A percentile compares a stretch with the other conserved stretches of the same genome.
phyloP scores from a whole-genome alignment of 2,113 vertebrate genomes.

The Nettapus auritus region DNA sequence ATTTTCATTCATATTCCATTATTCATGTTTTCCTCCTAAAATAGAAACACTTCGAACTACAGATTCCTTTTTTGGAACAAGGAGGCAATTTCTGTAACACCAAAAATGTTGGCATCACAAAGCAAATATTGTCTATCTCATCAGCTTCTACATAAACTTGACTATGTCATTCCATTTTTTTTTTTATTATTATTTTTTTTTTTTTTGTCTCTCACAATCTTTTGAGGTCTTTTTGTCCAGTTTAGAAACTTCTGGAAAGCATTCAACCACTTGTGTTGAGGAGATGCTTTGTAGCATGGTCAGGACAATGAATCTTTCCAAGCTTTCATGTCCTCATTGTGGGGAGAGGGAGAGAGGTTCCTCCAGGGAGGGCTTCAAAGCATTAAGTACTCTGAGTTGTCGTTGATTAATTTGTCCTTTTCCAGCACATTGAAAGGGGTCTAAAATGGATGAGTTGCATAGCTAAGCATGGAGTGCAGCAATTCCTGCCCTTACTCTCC shows the following conservation, averaged over 20 bases:
- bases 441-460: not conserved
- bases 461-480: not conserved
- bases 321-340: not conserved
- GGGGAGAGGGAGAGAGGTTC: not conserved
- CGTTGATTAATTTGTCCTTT: not conserved
- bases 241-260: not conserved
- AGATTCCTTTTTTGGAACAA: not conserved
- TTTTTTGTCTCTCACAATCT: not conserved
- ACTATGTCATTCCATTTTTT: not conserved
- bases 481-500: not conserved
- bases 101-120: not conserved
- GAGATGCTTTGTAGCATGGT: not conserved
- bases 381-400: not conserved
- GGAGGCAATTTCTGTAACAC: not conserved
- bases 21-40: not conserved
- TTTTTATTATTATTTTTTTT: not conserved
- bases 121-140: not conserved
- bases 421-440: not conserved
- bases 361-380: not conserved
- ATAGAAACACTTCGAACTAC: not conserved
- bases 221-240: not conserved
- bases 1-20: not conserved
- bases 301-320: not conserved
- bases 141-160: not conserved
- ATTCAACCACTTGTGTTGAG: fast-evolving